Conservation (phyloP, 1,140 invertebrate species). For the Apis florea region DNA sequence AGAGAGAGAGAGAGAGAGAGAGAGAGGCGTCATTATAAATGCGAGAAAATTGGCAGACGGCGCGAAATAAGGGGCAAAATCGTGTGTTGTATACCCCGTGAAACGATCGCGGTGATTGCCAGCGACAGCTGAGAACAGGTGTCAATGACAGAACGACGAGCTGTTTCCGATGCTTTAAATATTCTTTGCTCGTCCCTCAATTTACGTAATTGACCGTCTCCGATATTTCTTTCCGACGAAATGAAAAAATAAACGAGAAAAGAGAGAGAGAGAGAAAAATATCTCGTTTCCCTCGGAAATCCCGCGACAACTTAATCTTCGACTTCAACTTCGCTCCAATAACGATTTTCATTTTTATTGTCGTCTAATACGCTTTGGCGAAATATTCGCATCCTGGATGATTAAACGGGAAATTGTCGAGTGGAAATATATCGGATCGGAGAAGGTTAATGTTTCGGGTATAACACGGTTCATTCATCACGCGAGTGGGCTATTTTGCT, state of each 20-base stretch:
- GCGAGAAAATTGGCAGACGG: slow-evolving; percentile 48
- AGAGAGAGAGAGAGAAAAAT: background rate
- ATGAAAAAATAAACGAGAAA: background rate
- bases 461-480: slow-evolving; percentile 5
- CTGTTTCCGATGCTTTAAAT: slow-evolving; percentile 49
- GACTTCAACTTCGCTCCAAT: background rate
- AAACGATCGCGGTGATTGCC: slow-evolving; percentile 30
- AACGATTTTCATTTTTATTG: background rate
- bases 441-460: background rate
- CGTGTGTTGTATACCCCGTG: slow-evolving; percentile 1
- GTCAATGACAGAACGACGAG: slow-evolving; percentile 54
- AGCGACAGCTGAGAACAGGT: slow-evolving; percentile 56
- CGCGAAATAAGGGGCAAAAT: slow-evolving; percentile 15
- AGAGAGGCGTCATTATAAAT: slow-evolving; percentile 17
- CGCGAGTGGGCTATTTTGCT: background rate
- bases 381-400: background rate
- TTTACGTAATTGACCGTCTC: background rate
- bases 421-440: background rate
- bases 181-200: background rate
- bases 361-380: background rate
- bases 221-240: background rate
- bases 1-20: no score
- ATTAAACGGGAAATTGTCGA: background rate
- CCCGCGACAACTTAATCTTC: background rate
- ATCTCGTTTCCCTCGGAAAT: background rate